phyloP scores from a whole-genome alignment of 1,140 invertebrate genomes.

The Battus philenor region DNA sequence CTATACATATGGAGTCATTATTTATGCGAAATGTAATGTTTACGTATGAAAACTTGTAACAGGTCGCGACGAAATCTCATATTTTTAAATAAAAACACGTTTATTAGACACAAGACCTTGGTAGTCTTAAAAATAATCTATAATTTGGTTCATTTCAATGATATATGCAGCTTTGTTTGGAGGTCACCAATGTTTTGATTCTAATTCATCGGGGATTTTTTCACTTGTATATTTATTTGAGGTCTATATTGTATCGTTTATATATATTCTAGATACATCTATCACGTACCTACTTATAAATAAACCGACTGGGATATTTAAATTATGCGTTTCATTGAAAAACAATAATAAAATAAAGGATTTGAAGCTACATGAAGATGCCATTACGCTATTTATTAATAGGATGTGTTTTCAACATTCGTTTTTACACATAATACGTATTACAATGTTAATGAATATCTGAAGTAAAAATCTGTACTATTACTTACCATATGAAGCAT shows the following conservation, averaged over 20 bases:
- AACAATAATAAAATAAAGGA: conserved; percentile 31
- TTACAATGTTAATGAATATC: conserved; percentile 10
- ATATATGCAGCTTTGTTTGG: conserved; percentile 10
- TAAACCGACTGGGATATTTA: too few species aligned
- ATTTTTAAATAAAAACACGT: background rate
- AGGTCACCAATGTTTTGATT: conserved; percentile 15
- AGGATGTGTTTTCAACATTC: background rate
- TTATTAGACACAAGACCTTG: conserved; percentile 1
- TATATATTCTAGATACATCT: too few species aligned
- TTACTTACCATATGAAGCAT: conserved; percentile 58
- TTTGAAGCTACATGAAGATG: conserved; percentile 19
- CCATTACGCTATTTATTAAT: conserved; percentile 20
- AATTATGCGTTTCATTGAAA: conserved; percentile 19
- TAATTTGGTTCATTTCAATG: background rate
- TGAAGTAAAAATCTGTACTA: conserved; percentile 11
- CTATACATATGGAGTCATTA: too few species aligned
- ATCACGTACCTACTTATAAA: too few species aligned
- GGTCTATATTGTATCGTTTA: too few species aligned
- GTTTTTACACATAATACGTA: conserved; percentile 19
- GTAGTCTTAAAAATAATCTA: conserved; percentile 2
- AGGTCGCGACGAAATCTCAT: too few species aligned
- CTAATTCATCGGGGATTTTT: background rate
- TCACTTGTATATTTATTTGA: too few species aligned
- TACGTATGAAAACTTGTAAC: too few species aligned
- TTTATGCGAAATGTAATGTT: too few species aligned